These are phyloP conservation scores for Plecturocebus donacophilus DNA, from an alignment of 2,113 vertebrate species.

Conservation along the genomic window DNA sequence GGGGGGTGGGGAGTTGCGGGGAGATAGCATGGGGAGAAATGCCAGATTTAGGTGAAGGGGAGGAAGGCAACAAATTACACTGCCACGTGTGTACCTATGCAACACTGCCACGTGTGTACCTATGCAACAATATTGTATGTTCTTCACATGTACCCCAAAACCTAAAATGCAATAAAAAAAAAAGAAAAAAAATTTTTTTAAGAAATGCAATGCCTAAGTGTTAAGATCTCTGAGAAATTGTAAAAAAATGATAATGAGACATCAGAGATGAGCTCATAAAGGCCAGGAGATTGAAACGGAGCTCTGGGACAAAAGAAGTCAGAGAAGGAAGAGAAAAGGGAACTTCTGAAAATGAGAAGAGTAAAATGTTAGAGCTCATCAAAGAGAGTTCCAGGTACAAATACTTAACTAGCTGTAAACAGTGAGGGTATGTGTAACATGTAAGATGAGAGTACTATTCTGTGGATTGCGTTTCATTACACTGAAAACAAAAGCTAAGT, in stretches of 20 bases:
- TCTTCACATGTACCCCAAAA: too few relatives aligned
- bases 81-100: too few relatives aligned
- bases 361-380: background rate
- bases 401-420: background rate
- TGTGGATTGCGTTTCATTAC: background rate
- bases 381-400: background rate
- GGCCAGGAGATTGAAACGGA: background rate
- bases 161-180: too few relatives aligned
- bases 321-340: background rate
- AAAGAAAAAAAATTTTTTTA: too few relatives aligned
- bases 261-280: background rate
- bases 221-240: slow-evolving; percentile 8
- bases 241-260: background rate
- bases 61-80: too few relatives aligned
- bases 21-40: too few relatives aligned
- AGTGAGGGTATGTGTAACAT: background rate
- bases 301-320: background rate
- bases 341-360: background rate
- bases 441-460: background rate
- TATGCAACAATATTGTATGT: too few relatives aligned
- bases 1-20: too few relatives aligned
- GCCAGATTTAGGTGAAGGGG: too few relatives aligned
- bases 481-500: background rate
- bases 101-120: too few relatives aligned
- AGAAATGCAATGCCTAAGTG: background rate